Percentiles rank a stretch among this genome's conserved stretches.
These are phyloP conservation scores for Macrochelys suwanniensis DNA, from an alignment of 2,797 vertebrate genomes.

Conservation along the genomic window DNA sequence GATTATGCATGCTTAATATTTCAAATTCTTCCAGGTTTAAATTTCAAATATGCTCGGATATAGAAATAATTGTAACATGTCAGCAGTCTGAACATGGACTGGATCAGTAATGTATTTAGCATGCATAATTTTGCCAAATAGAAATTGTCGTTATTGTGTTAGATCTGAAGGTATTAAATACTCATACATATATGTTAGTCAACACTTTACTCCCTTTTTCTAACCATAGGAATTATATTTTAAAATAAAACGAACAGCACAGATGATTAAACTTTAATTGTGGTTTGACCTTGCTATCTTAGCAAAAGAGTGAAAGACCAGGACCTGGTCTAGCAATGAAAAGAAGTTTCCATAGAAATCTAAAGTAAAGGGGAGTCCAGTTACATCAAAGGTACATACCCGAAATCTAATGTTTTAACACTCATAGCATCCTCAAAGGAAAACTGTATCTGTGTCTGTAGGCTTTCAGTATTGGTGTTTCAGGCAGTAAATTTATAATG, in stretches of 20 bases:
- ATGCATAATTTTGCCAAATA: slow-evolving; percentile 17
- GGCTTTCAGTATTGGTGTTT: background rate
- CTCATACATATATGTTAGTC: slow-evolving; percentile 17
- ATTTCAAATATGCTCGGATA: slow-evolving; percentile 49
- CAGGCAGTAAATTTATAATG: background rate
- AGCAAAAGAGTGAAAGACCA: slow-evolving; percentile 21
- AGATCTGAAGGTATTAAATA: background rate
- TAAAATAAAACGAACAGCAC: background rate
- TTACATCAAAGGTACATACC: slow-evolving; percentile 26
- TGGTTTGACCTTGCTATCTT: slow-evolving; percentile 33
- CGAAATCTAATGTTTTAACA: slow-evolving; percentile 33
- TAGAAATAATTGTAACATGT: slow-evolving; percentile 38
- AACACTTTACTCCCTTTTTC: background rate
- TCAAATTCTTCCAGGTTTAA: slow-evolving; percentile 53
- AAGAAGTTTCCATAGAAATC: slow-evolving; percentile 68
- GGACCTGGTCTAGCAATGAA: slow-evolving; percentile 18
- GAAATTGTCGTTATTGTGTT: slow-evolving; percentile 47
- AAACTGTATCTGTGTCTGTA: background rate
- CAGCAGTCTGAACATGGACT: slow-evolving; percentile 12
- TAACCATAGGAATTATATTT: background rate
- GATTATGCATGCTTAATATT: slow-evolving; percentile 48
- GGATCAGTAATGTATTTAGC: slow-evolving; percentile 18
- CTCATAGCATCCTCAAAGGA: background rate
- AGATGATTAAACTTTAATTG: slow-evolving; percentile 37
- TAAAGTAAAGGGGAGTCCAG: slow-evolving; percentile 40